phyloP scores from a whole-genome alignment of 64 coral and sea anemone genomes.

The Dendrophyllia cribrosa region DNA sequence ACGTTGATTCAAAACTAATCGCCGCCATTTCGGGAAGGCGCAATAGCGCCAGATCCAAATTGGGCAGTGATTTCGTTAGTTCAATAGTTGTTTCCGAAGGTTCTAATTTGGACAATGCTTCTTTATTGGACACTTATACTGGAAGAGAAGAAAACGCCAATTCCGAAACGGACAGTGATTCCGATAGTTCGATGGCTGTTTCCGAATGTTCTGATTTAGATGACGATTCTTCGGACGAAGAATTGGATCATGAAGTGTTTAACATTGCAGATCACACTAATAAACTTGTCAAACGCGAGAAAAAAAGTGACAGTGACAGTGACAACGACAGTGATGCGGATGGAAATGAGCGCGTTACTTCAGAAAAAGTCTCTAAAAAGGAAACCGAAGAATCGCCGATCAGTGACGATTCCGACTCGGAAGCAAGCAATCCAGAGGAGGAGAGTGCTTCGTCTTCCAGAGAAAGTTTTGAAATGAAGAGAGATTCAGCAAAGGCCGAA shows the following conservation, averaged over 20 bases:
- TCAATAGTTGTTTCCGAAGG: neutral
- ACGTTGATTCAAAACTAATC: too few relatives aligned
- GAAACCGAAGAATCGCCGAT: neutral
- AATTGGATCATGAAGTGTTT: conserved; percentile 30
- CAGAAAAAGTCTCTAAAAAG: conserved; percentile 10
- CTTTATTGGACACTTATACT: neutral
- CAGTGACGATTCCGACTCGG: neutral
- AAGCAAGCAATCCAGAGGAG: neutral
- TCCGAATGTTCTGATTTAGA: neutral
- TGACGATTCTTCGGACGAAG: conserved; percentile 1
- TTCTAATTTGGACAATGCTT: neutral
- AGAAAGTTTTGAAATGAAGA: too few relatives aligned
- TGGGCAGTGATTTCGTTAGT: neutral
- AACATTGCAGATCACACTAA: conserved; percentile 41
- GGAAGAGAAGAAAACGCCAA: neutral
- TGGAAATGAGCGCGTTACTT: neutral
- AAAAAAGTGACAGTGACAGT: neutral
- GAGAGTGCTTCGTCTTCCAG: too few relatives aligned
- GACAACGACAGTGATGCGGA: neutral
- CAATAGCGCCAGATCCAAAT: neutral
- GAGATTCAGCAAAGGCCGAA: too few relatives aligned
- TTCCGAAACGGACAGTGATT: neutral
- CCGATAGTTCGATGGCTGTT: neutral
- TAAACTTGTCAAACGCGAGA: conserved; percentile 2
- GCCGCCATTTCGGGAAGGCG: too few relatives aligned